Conservation (phyloP, 2,888 invertebrate genomes). For the Artemia sp. region DNA sequence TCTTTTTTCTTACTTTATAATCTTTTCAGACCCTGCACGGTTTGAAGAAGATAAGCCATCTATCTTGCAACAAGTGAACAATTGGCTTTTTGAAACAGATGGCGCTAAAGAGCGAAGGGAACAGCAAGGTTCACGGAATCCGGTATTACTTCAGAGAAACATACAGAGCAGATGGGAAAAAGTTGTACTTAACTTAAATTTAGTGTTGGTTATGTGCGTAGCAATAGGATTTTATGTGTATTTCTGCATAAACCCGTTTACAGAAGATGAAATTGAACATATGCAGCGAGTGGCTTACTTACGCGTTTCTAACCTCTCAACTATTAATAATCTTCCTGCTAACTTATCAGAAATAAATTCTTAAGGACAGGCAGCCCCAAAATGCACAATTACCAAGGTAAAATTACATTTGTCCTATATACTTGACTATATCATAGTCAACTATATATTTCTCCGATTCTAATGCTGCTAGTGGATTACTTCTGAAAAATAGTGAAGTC, state of each 20-base stretch:
- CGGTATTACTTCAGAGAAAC: conserved; percentile 25
- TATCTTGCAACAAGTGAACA: conserved; percentile 17
- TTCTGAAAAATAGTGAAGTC: no score
- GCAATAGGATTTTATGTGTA: conserved; percentile 22
- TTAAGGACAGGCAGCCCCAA: no score
- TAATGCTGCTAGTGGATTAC: no score
- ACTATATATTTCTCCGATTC: no score
- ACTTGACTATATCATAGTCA: no score
- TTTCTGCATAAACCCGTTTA: conserved; percentile 26
- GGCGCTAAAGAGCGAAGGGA: conserved; percentile 19
- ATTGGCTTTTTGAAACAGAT: conserved; percentile 29
- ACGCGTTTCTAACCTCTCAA: not conserved
- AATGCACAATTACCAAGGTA: no score
- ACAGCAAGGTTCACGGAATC: conserved; percentile 21
- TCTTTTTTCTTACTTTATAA: not conserved
- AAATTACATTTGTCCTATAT: no score
- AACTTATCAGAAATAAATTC: no score
- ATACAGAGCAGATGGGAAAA: conserved; percentile 26
- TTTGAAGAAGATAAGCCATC: not conserved
- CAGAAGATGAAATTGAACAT: conserved; percentile 21
- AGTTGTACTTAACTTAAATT: conserved; percentile 25
- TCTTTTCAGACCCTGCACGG: conserved; percentile 11
- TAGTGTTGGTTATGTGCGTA: conserved; percentile 26
- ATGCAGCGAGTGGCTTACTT: conserved; percentile 8
- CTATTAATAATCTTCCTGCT: no score